Evolutionary conservation across 2,888 invertebrate genomes (phyloP), one percentile per base, ranked within the genome.

Genomic region (Sphaeridia pumilis): DNA sequence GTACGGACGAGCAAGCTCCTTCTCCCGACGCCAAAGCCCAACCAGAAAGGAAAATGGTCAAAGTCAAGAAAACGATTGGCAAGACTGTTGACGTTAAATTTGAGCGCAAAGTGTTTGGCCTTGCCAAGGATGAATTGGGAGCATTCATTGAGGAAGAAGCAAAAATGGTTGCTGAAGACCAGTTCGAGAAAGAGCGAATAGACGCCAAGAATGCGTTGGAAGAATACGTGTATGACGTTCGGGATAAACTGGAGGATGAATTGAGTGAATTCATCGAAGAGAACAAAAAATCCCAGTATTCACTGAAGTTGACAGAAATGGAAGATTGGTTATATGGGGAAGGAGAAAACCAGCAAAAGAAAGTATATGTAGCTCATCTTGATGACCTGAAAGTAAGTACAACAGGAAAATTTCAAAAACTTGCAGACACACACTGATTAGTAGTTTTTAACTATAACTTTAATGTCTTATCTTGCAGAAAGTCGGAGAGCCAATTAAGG

Each of bases 311-410:
- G 31, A 87, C 86, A 67, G 79, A 83, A 21, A 84, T 92, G 65
- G 97, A 97, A 72, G 83, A 86, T 69, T 98, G 98, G 98, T 75
- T 98, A 20, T 99, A 98, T 68, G 95, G 94, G 67, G 87, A 87
- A 55, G 98, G 98, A 3, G 94, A 94, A 70, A 88, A 95, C 68
- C 88, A 93, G 69, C 82, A 83, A 63, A 80, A 83, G 67, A 79
- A 82, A 66, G 75, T 82, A 31, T 82, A 82, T 66, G 67, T 74
- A 20, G 75, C 78, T 42, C 73, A 73, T 63, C 69, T 79, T 22
- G 68, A 70, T 26, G 69, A 72, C 17, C 68, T 79, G n/a, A 74
- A 73, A 70, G 75, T 75, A 64, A n/a, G 1, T n/a, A n/a, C n/a
- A n/a, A n/a, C n/a, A n/a, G n/a, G n/a, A n/a, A n/a, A n/a, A n/a